These are phyloP conservation scores for Microplitis demolitor DNA, from an alignment of 1,140 invertebrate species.

Conservation along the genomic window DNA sequence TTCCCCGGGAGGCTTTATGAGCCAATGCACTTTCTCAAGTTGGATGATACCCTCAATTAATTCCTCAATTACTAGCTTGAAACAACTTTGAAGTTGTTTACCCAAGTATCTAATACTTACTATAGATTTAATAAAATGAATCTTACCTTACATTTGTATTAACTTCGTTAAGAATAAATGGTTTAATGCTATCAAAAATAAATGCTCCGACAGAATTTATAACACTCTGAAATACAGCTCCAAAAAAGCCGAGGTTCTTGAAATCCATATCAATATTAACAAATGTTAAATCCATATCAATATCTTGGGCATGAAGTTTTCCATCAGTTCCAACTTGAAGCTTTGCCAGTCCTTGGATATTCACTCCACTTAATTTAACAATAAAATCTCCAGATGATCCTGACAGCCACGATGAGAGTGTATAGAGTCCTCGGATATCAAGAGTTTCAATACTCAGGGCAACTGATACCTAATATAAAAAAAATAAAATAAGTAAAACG, in stretches of 20 bases:
- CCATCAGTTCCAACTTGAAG: conserved; percentile 75
- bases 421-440: conserved; percentile 75
- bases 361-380: conserved; percentile 73
- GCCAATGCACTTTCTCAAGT: too few species aligned
- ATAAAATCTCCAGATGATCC: conserved; percentile 76
- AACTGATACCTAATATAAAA: conserved; percentile 65
- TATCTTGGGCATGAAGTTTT: conserved; percentile 75
- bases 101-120: too few species aligned
- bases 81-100: conserved; percentile 35
- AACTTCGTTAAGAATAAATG: conserved; percentile 77
- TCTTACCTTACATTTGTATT: conserved; percentile 67
- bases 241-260: conserved; percentile 77
- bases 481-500: too few species aligned
- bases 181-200: conserved; percentile 84
- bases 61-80: background rate
- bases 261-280: conserved; percentile 80
- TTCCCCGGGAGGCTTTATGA: too few species aligned
- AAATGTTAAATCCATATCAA: conserved; percentile 79
- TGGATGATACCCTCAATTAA: too few species aligned
- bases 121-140: background rate
- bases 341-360: conserved; percentile 68
- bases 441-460: conserved; percentile 71
- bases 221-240: conserved; percentile 75
- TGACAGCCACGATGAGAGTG: conserved; percentile 72
- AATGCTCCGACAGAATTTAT: conserved; percentile 81